A percentile compares a stretch with the other conserved stretches of the same genome.
These are phyloP conservation scores for Emberiza fucata DNA, from an alignment of 2,113 vertebrate species.

Conservation along the genomic window DNA sequence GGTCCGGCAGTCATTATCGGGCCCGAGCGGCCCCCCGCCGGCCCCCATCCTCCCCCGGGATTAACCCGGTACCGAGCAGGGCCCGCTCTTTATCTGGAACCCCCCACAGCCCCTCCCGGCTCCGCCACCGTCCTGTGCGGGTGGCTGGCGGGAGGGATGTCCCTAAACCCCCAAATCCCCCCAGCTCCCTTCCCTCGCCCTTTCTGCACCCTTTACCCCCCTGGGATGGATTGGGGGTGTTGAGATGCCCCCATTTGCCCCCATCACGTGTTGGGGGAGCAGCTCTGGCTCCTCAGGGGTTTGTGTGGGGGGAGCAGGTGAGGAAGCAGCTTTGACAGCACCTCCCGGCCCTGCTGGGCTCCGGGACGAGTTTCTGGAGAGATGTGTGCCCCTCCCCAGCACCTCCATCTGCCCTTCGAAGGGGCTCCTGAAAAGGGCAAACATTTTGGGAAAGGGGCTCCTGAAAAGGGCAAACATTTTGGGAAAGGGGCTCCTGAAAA, in stretches of 20 bases:
- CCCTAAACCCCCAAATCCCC: neutral
- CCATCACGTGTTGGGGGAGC: accelerated
- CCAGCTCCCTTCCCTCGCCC: too few relatives aligned
- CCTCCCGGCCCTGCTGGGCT: neutral
- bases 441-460: too few relatives aligned
- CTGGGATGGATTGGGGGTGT: neutral
- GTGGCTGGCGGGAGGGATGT: neutral
- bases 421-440: too few relatives aligned
- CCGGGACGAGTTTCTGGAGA: too few relatives aligned
- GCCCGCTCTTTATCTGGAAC: neutral
- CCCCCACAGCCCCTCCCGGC: neutral
- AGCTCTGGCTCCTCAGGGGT: accelerated
- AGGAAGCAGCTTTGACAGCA: accelerated
- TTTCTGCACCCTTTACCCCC: neutral
- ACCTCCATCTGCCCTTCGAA: too few relatives aligned
- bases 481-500: too few relatives aligned
- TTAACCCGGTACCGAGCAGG: constrained; percentile 36
- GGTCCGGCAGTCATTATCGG: constrained; percentile 38
- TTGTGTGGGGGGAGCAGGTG: neutral
- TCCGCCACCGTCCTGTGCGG: neutral
- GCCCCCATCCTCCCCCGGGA: neutral
- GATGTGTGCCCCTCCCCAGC: accelerated
- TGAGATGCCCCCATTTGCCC: neutral
- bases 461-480: too few relatives aligned
- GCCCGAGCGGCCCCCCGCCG: neutral